These are phyloP conservation scores for Eristalis arbustorum DNA, from an alignment of 2,888 invertebrate species.

Conservation along the genomic window DNA sequence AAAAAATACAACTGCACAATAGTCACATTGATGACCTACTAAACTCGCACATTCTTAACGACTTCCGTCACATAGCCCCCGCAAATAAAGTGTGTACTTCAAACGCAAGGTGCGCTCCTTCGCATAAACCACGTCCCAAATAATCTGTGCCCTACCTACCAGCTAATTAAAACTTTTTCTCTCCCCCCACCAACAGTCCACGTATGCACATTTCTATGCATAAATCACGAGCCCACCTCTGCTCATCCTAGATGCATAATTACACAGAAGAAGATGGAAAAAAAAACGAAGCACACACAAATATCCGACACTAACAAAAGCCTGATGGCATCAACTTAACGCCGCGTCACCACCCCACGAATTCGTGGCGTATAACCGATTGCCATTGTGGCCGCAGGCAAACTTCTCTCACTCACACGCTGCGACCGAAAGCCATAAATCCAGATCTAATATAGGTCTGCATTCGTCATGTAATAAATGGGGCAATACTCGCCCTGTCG, in stretches of 20 bases:
- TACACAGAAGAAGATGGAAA: neutral
- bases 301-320: neutral
- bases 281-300: neutral
- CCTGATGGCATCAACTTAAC: neutral
- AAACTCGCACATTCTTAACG: no score
- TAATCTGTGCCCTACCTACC: neutral
- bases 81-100: neutral
- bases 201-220: neutral
- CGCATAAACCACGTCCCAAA: neutral
- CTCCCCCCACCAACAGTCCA: neutral
- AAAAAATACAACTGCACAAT: no score
- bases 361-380: constrained; percentile 5
- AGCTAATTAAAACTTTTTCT: neutral
- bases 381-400: neutral
- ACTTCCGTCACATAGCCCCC: no score
- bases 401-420: neutral
- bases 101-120: neutral
- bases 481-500: neutral
- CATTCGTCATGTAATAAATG: neutral
- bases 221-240: constrained; percentile 5
- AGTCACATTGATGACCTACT: no score
- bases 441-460: constrained; percentile 45
- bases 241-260: constrained; percentile 6
- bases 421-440: constrained; percentile 49
- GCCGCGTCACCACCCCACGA: constrained; percentile 23